Evolutionary conservation across 2,888 invertebrate genomes (phyloP), one percentile per base, ranked within the genome.

Genomic region (Myathropa florea): DNA sequence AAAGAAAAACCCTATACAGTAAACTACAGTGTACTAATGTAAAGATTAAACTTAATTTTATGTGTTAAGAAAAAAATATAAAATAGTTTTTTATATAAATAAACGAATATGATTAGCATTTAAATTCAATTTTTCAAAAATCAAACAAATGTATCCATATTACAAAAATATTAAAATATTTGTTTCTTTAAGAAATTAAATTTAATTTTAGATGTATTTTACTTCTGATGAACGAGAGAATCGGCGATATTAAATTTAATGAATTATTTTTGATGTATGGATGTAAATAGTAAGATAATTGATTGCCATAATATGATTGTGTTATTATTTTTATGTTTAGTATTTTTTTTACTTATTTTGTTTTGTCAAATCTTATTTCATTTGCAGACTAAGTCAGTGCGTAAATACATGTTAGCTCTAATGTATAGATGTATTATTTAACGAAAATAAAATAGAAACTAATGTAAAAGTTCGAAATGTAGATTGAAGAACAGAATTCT

Each of bases 221-320:
- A 77, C 61, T 85, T 73, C 33, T 57, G 57, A 57, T 57, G 24
- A 24, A 26, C 57, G 64, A 59, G 70, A 73, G 36, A 85, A 83
- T 86, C 65, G 86, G 86, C 86, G 86, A 86, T 86, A 86, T 75
- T 78, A 83, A 83, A 75, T 75, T 86, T 83, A 79, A 46, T 18
- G 46, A 46, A 64, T 78, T 33, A 67, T 67, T 78, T 72, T 60
- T 63, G 33, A 64, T 65, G 60, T 73, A 61, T 78, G 53, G 39
- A 75, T 86, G 86, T 86, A 86, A 68, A 86, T 86, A 86, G 75
- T 86, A 86, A 86, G 70, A 83, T 79, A 73, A 83, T 83, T 86
- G 83, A 87, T 87, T 87, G 83, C 83, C 87, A 87, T 83, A 85
- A 79, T 85, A 88, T 88, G 88, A 83, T 85, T 88, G 84, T 88